phyloP scores from a whole-genome alignment of 2,888 invertebrate species.

The Dicyrtoma fusca region DNA sequence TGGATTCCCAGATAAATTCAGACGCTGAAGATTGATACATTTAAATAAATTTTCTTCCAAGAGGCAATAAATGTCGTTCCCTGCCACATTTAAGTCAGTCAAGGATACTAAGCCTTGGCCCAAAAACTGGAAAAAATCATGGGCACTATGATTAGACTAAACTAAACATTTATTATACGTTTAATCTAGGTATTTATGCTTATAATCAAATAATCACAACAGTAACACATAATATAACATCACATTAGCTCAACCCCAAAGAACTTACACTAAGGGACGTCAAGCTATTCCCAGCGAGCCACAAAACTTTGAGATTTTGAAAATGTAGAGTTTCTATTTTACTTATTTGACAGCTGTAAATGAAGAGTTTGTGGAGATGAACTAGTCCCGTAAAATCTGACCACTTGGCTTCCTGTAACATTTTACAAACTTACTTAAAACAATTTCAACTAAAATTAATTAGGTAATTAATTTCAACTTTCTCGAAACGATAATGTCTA shows the following conservation, averaged over 20 bases:
- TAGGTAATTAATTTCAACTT: too few species aligned
- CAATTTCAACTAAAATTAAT: too few species aligned
- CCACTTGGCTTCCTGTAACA: conserved; percentile 45
- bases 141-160: too few species aligned
- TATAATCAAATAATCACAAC: too few species aligned
- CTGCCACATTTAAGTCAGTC: conserved; percentile 51
- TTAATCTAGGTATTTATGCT: too few species aligned
- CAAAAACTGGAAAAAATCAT: too few species aligned
- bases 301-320: conserved; percentile 48
- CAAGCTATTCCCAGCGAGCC: conserved; percentile 52
- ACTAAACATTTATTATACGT: too few species aligned
- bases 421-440: too few species aligned
- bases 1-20: conserved; percentile 55
- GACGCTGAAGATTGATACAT: conserved; percentile 44
- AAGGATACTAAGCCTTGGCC: conserved; percentile 50
- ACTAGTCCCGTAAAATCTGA: conserved; percentile 47
- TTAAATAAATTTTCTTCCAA: conserved; percentile 49
- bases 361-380: conserved; percentile 48
- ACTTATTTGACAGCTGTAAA: conserved; percentile 50
- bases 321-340: conserved; percentile 51
- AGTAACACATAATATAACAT: too few species aligned
- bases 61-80: conserved; percentile 51
- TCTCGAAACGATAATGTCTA: too few species aligned
- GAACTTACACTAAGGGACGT: conserved; percentile 46
- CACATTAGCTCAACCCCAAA: too few species aligned